These are phyloP conservation scores for Thaleichthys pacificus DNA, from an alignment of 2,797 vertebrate species.

Conservation along the genomic window DNA sequence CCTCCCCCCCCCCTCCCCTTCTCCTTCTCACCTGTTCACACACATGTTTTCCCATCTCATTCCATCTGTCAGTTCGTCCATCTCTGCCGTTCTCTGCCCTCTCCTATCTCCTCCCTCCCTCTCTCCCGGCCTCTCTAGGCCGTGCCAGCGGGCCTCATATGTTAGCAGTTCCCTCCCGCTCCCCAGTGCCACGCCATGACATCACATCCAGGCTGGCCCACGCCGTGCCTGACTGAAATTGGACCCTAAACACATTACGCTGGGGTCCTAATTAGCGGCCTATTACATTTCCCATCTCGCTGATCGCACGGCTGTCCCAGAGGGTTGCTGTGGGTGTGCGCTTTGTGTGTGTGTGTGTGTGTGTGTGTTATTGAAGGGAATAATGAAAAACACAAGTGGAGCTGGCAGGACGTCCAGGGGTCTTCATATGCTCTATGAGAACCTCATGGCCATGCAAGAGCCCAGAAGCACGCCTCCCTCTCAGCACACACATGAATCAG, in stretches of 20 bases:
- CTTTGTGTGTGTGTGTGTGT: constrained; percentile 24
- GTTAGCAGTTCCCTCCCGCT: constrained; percentile 34
- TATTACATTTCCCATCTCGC: constrained; percentile 50
- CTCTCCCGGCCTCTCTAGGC: constrained; percentile 27
- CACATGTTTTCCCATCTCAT: too few relatives aligned
- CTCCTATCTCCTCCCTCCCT: neutral
- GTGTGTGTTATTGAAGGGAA: constrained; percentile 37
- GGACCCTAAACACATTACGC: constrained; percentile 60
- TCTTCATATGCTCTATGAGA: constrained; percentile 37
- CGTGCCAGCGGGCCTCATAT: constrained; percentile 40
- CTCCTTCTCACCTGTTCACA: constrained; percentile 6
- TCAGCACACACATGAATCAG: constrained; percentile 9
- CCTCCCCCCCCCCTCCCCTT: constrained; percentile 24
- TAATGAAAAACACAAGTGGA: constrained; percentile 65
- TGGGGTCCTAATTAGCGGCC: constrained; percentile 49
- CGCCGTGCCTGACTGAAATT: constrained; percentile 51
- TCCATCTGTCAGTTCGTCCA: constrained; percentile 9
- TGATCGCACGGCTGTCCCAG: constrained; percentile 34
- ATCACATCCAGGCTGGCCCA: constrained; percentile 58
- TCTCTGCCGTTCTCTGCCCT: constrained; percentile 5
- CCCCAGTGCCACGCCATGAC: constrained; percentile 40
- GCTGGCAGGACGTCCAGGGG: constrained; percentile 62
- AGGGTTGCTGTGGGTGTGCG: neutral
- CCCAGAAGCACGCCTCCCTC: constrained; percentile 37
- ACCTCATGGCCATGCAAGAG: constrained; percentile 46